Base-by-base conservation (phyloP, 2,888 invertebrate genomes). In the Pseudococcus viburni region DNA sequence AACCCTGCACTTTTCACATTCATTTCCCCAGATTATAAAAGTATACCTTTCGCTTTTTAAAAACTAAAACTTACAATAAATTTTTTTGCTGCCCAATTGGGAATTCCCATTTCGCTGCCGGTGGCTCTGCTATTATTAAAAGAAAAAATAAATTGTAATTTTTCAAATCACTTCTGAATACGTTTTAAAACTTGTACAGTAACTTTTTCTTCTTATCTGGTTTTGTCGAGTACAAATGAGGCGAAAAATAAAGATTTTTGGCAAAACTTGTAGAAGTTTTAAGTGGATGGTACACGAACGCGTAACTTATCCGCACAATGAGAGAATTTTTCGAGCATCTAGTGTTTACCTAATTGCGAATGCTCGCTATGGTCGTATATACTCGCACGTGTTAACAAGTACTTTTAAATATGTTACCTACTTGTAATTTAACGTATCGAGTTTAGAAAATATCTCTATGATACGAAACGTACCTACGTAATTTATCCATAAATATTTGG, bases 141-240 rank as follows among this genome's bases (percentile, higher is more conserved):
- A 77, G 77, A 77, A 77, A 77, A 77, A 77, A 39, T 77, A 77
- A 77, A 77, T 77, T n/a, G 77, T 77, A 77, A 77, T 77, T 77
- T 77, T 77, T 77, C 77, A 77, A 77, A 77, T 77, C 77, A 77
- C 77, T 77, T 77, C 77, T 42, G 77, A 77, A 77, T 77, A 77
- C 77, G 33, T 77, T 77, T 39, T 42, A 77, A 77, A 77, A 77
- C 39, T 77, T 77, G 26, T 39, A 6, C 33, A 39, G 42, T 42
- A 42, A 77, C 39, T 39, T 77, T 77, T 77, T n/a, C 8, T 42
- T 33, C 9, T 39, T 39, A 42, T 77, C 64, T 64, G 19, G 3
- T 22, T 19, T 64, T 64, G 64, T 64, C 22, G 22, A 64, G 64
- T 64, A 64, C 64, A 64, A 64, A 77, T 39, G 39, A 77, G 39